Evolutionary conservation across 2,888 invertebrate species (phyloP).

Genomic region (Andricus curvator): DNA sequence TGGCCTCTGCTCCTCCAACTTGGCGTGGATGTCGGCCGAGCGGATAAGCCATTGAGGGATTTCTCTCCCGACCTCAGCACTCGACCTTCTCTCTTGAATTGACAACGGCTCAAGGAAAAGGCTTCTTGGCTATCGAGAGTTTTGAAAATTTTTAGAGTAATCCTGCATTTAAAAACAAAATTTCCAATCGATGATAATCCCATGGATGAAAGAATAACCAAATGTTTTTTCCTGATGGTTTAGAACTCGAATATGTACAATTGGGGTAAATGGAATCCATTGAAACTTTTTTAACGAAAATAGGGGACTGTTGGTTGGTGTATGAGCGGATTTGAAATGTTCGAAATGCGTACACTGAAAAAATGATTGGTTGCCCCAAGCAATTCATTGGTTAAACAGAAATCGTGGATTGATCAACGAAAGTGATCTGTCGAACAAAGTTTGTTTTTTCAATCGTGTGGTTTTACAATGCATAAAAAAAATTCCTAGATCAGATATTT

Average conservation of each 20-base stretch:
- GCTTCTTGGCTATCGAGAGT: background rate
- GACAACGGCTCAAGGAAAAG: background rate
- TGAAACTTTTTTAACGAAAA: constrained; percentile 11
- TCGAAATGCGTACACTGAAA: constrained; percentile 21
- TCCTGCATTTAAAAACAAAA: no score
- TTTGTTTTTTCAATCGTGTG: constrained; percentile 12
- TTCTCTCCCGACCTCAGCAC: constrained; percentile 26
- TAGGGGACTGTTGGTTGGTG: background rate
- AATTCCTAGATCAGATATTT: background rate
- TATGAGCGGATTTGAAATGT: constrained; percentile 16
- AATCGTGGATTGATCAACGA: background rate
- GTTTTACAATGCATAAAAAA: background rate
- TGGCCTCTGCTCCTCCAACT: constrained; percentile 69
- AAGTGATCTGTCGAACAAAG: background rate
- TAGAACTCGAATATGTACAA: constrained; percentile 8
- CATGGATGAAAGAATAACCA: background rate
- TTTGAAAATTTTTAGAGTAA: background rate
- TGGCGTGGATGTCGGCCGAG: constrained; percentile 63
- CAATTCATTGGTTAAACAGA: constrained; percentile 19
- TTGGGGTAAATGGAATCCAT: constrained; percentile 6
- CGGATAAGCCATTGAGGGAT: constrained; percentile 64
- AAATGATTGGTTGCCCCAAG: constrained; percentile 11
- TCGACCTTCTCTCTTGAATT: constrained; percentile 8
- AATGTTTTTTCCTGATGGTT: background rate
- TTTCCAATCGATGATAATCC: background rate